Conservation (phyloP, 2,888 invertebrate species). For the Villa cingulata region DNA sequence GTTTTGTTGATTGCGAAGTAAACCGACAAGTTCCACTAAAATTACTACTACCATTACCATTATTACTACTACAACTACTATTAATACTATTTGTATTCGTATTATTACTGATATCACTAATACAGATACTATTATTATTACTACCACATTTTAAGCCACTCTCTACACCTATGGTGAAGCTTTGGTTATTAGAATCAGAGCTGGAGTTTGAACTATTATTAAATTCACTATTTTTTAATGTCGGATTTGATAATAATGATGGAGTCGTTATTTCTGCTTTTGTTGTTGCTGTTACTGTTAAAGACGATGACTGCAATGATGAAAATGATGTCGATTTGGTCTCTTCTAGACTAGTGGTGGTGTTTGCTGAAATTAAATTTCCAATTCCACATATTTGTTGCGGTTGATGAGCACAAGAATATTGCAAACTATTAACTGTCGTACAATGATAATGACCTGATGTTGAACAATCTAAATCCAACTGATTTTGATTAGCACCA, state of each 20-base stretch:
- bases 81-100: neutral
- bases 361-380: neutral
- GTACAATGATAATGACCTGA: constrained; percentile 7
- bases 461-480: neutral
- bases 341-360: constrained; percentile 1
- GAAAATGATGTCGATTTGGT: neutral
- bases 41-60: neutral
- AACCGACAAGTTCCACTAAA: constrained; percentile 7
- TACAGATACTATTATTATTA: neutral
- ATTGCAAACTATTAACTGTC: neutral
- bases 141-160: neutral
- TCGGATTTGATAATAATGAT: neutral
- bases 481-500: neutral
- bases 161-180: neutral
- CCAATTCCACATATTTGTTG: neutral
- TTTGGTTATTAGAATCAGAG: neutral
- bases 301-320: neutral
- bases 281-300: neutral
- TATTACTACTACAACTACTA: neutral
- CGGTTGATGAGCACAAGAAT: neutral
- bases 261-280: no score
- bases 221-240: neutral
- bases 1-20: neutral
- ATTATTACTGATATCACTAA: neutral
- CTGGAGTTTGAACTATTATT: neutral